A percentile compares a stretch with the other conserved stretches of the same genome.
phyloP scores from a whole-genome alignment of 2,888 invertebrate species.

The Polyploca ridens region DNA sequence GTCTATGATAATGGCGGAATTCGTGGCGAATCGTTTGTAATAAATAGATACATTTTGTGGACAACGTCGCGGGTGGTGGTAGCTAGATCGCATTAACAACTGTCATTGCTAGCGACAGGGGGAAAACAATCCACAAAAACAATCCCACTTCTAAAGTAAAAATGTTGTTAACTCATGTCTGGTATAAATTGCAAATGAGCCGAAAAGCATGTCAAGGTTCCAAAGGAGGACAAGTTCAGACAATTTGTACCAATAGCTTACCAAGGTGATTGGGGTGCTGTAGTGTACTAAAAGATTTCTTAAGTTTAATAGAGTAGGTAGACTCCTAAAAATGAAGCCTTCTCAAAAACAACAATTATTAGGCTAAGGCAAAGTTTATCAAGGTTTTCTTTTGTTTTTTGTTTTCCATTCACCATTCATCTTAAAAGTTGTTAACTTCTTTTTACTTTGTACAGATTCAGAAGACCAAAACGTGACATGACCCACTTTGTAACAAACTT shows the following conservation, averaged over 20 bases:
- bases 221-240: constrained; percentile 13
- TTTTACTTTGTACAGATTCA: neutral
- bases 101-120: too few relatives aligned
- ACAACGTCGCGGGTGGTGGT: too few relatives aligned
- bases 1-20: too few relatives aligned
- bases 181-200: constrained; percentile 3
- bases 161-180: constrained; percentile 12
- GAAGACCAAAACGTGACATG: neutral
- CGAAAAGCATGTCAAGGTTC: constrained; percentile 12
- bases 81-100: too few relatives aligned
- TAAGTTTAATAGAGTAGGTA: neutral
- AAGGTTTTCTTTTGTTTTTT: neutral
- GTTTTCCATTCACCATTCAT: neutral
- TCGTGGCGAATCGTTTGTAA: too few relatives aligned
- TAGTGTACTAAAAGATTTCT: neutral
- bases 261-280: constrained; percentile 4
- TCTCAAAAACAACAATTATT: neutral
- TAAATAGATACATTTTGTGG: too few relatives aligned
- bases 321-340: neutral
- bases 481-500: too few relatives aligned
- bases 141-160: neutral
- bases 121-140: neutral
- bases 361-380: neutral
- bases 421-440: neutral
- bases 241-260: constrained; percentile 7